Base-by-base conservation (phyloP, 2,797 vertebrate genomes). In the Liasis olivaceus region DNA sequence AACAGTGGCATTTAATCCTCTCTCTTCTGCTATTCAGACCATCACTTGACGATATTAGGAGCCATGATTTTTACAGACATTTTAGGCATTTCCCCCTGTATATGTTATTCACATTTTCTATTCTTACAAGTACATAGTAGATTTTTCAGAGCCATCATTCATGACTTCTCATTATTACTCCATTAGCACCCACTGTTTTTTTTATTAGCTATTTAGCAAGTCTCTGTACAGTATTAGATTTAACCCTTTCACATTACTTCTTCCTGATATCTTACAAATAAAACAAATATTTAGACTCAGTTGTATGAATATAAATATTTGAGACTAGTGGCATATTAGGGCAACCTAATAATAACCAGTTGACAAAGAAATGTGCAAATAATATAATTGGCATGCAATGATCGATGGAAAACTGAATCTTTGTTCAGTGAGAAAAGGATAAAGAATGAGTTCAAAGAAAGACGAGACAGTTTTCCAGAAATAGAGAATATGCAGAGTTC, bases 41-140 rank as follows among this genome's bases (percentile, higher is more conserved):
- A 9, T 42, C 0, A 36, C 63, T 66, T 92, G 89, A 31, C 60
- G 59, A 0, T 5, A 31, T 69, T 69, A 31, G 13, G 87, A 22
- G 58, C 84, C 84, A 56, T 2, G 13, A 1, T 66, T 91, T 36
- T 88, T 24, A 0, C 58, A 88, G 88, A 15, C 63, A 93, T 85
- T 28, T 1, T 72, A 72, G 0, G 0, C 51, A 36, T 7, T 93
- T 64, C 69, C 63, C n/a, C 9, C 60, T 56, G 47, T 5, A 64
- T 89, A 62, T 89, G 87, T 94, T 84, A 88, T 94, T 60, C n/a
- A 62, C 93, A 59, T 92, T 66, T 89, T 15, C 0, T 1, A 13
- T 69, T 93, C 85, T 94, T 95, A 91, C 28, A 66, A 66, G 12
- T 31, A 31, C 5, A 13, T 90, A 94, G 66, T 20, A 87, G 3